Base-by-base conservation (phyloP, 1,140 invertebrate genomes). In the Druon quercuslanigerum region DNA sequence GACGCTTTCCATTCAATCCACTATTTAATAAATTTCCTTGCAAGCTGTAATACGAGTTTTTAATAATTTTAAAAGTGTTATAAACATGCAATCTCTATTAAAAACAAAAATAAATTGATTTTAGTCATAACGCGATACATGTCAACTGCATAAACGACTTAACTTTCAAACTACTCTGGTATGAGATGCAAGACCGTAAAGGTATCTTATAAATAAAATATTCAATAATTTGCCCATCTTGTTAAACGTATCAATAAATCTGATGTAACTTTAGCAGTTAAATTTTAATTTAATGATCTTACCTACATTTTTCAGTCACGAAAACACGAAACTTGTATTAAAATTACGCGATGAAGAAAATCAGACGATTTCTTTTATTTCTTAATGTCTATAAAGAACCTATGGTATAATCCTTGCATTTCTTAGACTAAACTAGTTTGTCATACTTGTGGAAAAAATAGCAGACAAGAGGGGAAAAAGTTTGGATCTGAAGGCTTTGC, bases 11-110 rank as follows among this genome's bases (percentile, higher is more conserved):
- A 66, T 66, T 66, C 60, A 66, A 66, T 66, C 60, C 60, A 66
- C 60, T 40, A 66, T 46, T 66, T 33, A 25, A 66, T 66, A 66
- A 66, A 66, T 66, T 66, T 66, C 60, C 40, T 66, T 33, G 40
- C 25, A 66, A 66, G 60, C 60, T 25, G 60, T 66, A 66, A 66
- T 66, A 66, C 60, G 25, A 66, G 60, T 66, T 66, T 66, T 66
- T 66, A 66, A 66, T 66, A 46, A 66, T 66, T n/a, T 14, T 40
- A 33, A 40, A 66, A 66, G 60, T 66, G 60, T 9, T 33, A 66
- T 57, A 66, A 16, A 66, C 20, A 33, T 66, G 60, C 60, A 66
- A 66, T 66, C 60, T 66, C 40, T 66, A 40, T 60, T 60, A 13
- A 11, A 66, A 66, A 60, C 2, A 11, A 56, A 56, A 56, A 56